A percentile compares a stretch with the other conserved stretches of the same genome.
phyloP scores from a whole-genome alignment of 2,113 vertebrate genomes.

The Symphodus melops region DNA sequence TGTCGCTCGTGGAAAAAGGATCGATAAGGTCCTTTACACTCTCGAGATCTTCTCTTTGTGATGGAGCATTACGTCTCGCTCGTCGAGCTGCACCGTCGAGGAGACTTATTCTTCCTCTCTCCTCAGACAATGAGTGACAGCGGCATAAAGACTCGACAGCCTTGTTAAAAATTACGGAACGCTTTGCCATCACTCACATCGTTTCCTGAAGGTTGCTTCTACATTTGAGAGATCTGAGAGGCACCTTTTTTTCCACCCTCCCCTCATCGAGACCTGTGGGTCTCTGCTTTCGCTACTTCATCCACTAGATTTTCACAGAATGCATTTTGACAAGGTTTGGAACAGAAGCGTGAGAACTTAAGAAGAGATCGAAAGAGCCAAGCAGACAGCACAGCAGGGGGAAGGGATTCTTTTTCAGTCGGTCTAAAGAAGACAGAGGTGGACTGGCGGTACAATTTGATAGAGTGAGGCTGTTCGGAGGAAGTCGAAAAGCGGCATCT shows the following conservation, averaged over 20 bases:
- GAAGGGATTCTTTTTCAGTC: conserved; percentile 14
- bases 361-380: conserved; percentile 4
- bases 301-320: not conserved
- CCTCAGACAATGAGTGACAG: conserved; percentile 9
- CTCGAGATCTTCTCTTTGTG: conserved; percentile 54
- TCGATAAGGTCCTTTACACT: conserved; percentile 55
- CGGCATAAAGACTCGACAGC: conserved; percentile 16
- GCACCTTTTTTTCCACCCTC: not conserved
- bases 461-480: conserved; percentile 18
- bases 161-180: not conserved
- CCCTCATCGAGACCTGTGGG: not conserved
- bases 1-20: conserved; percentile 41
- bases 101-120: conserved; percentile 10
- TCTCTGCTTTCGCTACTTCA: conserved; percentile 3
- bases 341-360: not conserved
- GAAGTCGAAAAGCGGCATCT: conserved; percentile 17
- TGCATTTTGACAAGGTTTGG: not conserved
- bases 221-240: not conserved
- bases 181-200: not conserved
- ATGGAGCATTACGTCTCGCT: conserved; percentile 44
- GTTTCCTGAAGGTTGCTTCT: not conserved
- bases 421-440: conserved; percentile 26
- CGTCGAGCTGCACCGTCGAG: conserved; percentile 4
- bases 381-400: not conserved
- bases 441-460: conserved; percentile 4